Evolutionary conservation across 2,113 vertebrate genomes (phyloP), one percentile per base, ranked within the genome.

Genomic region (Nymphicus hollandicus): DNA sequence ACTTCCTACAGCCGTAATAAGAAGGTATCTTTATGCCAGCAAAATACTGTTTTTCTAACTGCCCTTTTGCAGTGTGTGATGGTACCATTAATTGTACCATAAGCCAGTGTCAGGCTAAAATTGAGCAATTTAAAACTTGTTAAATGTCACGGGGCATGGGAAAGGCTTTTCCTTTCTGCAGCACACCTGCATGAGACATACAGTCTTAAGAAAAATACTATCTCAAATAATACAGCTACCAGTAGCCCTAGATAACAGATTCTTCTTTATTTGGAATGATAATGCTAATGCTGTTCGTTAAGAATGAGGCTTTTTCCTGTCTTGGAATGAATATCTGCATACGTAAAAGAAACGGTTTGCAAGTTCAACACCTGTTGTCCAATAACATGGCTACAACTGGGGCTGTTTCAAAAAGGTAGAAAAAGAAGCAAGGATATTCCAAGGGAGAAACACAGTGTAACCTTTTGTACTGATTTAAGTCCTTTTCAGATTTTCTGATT

Each of bases 1-100:
- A 31, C 25, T 78, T 72, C 1, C 0, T 58, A 0, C 20, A 44
- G 47, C 24, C 1, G 0, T 79, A 55, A 29, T 60, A 85, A 58
- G 39, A 11, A 79, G n/a, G 2, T 53, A 47, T 8, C 8, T 8
- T 70, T 74, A 15, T 44, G 25, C 14, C 14, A 10, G 4, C 8
- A 35, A 71, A 44, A 23, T 81, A 16, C 43, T 74, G 20, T 4
- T 88, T 81, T 72, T 29, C 43, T 68, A 29, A 43, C 13, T 41
- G 4, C 55, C 19, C 17, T 89, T 77, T 68, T 69, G 44, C 27
- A 55, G 0, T 47, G 27, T 35, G 17, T 50, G 10, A 11, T 60
- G 61, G 19, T n/a, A 37, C 19, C 25, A 24, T 58, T 76, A 52
- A 53, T 53, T 69, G n/a, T 77, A 14, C 23, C 2, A 0, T 72